Base-by-base conservation (phyloP, 2,888 invertebrate genomes). In the Chalcosyrphus nemorum region DNA sequence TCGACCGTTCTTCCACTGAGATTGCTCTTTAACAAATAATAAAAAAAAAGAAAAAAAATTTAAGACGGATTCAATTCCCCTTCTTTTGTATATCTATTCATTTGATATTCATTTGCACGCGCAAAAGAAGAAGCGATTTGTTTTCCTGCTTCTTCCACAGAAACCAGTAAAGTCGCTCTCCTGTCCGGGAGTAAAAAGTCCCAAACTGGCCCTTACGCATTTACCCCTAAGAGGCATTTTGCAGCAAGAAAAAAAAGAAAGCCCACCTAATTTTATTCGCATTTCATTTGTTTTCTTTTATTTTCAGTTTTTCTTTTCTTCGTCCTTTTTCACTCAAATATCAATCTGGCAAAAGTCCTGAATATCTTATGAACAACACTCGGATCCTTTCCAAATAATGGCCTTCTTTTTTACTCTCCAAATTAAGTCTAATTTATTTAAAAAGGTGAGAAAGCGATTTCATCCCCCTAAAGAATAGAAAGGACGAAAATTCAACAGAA, bases 351-450 rank as follows among this genome's bases (percentile, higher is more conserved):
- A 65, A 54, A 38, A 59, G 61, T 84, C 84, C 57, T 84, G 80
- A 84, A 84, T 84, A 75, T 84, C 74, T 78, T 75, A 84, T 84
- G 75, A 84, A 57, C 56, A 72, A 43, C 77, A 54, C 70, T 61
- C 35, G 45, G 76, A 61, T 70, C 54, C 74, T 80, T 80, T 80
- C 57, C 74, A 29, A 56, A 84, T 78, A 80, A 84, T 75, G 57
- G 84, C 24, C 68, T 72, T n/a, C 56, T 32, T 74, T 75, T 75
- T 80, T 74, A 70, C 65, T 80, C 54, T 80, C 43, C 65, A 84
- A 84, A 84, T 84, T 84, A 84, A 84, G 84, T 84, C 80, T 84
- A 84, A 84, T 84, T 84, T 84, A 84, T 84, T 84, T 84, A 84
- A 84, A 84, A 84, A 84, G 84, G 84, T 84, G 84, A 84, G 84